Evolutionary conservation across 2,888 invertebrate species (phyloP).

Genomic region (Ectemnius continuus): DNA sequence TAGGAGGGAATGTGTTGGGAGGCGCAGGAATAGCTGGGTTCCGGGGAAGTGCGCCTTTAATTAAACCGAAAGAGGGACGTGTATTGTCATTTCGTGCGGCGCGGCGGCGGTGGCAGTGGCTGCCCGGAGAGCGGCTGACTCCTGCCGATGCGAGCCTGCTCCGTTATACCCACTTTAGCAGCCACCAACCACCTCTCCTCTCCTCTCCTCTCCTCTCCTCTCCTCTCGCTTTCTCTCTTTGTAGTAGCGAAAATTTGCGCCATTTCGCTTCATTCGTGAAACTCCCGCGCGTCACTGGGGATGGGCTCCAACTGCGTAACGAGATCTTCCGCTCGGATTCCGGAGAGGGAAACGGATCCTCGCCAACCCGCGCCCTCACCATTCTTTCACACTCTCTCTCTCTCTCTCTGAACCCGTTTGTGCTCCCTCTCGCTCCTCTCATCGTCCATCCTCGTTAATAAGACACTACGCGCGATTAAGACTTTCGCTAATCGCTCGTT

Average conservation of each 20-base stretch:
- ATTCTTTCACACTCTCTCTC: not conserved
- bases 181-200: no score
- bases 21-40: slow-evolving; percentile 50
- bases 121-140: no score
- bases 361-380: not conserved
- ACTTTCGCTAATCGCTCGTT: not conserved
- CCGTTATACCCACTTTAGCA: slow-evolving; percentile 43
- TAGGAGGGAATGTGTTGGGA: not conserved
- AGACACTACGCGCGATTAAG: not conserved
- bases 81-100: slow-evolving; percentile 57
- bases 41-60: slow-evolving; percentile 62
- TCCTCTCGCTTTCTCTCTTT: slow-evolving; percentile 4
- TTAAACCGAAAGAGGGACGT: slow-evolving; percentile 66
- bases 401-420: slow-evolving; percentile 6
- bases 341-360: slow-evolving; percentile 33
- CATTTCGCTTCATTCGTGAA: slow-evolving; percentile 64
- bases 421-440: not conserved
- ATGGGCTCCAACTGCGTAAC: slow-evolving; percentile 47
- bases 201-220: no score
- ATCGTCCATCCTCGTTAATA: not conserved
- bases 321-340: slow-evolving; percentile 58
- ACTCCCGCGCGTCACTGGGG: slow-evolving; percentile 26
- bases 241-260: slow-evolving; percentile 57
- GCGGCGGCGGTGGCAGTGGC: no score
- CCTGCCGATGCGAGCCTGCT: slow-evolving; percentile 37